Percentiles rank a stretch among this genome's conserved stretches.
Evolutionary conservation across 2,797 vertebrate genomes (phyloP).

Genomic region (Sebastes hubbsi): DNA sequence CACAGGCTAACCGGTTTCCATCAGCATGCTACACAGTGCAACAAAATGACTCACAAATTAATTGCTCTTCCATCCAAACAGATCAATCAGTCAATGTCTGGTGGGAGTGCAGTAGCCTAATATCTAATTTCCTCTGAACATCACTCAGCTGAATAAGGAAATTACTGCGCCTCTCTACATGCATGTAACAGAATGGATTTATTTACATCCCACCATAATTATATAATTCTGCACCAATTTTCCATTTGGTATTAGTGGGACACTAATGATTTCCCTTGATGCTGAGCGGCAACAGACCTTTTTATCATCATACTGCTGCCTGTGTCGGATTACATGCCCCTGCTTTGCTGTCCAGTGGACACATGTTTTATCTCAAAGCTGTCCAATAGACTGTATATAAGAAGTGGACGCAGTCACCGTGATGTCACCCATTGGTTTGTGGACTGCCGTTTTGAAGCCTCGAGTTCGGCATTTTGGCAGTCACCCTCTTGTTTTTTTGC

Average conservation of each 20-base stretch:
- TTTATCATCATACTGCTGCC: slow-evolving; percentile 19
- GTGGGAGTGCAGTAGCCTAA: slow-evolving; percentile 31
- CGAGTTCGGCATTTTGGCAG: too few relatives aligned
- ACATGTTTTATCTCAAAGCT: slow-evolving; percentile 22
- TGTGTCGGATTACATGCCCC: slow-evolving; percentile 30
- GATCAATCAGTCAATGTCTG: slow-evolving; percentile 68
- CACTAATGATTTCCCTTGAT: slow-evolving; percentile 61
- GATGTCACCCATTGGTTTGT: too few relatives aligned
- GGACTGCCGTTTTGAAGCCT: too few relatives aligned
- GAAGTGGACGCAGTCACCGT: too few relatives aligned
- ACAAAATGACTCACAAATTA: slow-evolving; percentile 62
- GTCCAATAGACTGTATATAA: not conserved
- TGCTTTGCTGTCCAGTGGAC: slow-evolving; percentile 1
- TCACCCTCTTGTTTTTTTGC: too few relatives aligned
- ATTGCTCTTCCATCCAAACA: slow-evolving; percentile 39
- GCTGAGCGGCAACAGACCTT: slow-evolving; percentile 45
- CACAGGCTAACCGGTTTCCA: slow-evolving; percentile 23
- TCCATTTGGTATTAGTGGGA: slow-evolving; percentile 50
- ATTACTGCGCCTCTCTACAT: slow-evolving; percentile 33
- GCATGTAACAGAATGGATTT: slow-evolving; percentile 57
- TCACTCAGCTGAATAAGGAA: slow-evolving; percentile 54
- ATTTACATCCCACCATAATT: slow-evolving; percentile 54
- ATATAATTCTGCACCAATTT: slow-evolving; percentile 56
- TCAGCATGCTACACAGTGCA: slow-evolving; percentile 38
- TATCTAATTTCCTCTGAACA: slow-evolving; percentile 75